Percentiles rank a stretch among this genome's conserved stretches.
Evolutionary conservation across 1,140 invertebrate genomes (phyloP).

Genomic region (Euura saliciscinereae): DNA sequence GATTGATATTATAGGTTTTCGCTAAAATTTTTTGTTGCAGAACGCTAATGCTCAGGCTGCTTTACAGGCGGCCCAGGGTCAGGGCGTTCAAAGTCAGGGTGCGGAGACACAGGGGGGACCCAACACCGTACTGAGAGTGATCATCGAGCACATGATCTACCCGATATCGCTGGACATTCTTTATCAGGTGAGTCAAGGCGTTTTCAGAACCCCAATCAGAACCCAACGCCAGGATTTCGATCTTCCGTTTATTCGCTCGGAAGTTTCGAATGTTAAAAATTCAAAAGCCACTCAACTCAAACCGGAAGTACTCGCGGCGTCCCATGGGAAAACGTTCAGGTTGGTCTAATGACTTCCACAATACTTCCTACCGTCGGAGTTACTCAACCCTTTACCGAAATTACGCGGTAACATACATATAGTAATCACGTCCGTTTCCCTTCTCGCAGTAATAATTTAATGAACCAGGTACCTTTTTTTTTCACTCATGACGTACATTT

Average conservation of each 20-base stretch:
- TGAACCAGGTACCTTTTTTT: no score
- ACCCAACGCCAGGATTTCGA: no score
- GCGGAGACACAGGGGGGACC: constrained; percentile 84
- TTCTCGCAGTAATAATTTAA: no score
- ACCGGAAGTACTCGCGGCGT: background rate
- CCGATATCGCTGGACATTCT: constrained; percentile 97
- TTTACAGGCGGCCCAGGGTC: constrained; percentile 76
- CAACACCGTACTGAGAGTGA: constrained; percentile 95
- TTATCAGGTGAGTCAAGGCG: constrained; percentile 72
- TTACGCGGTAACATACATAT: no score
- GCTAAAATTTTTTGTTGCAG: constrained; percentile 56
- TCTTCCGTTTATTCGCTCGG: no score
- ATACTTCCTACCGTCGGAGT: background rate
- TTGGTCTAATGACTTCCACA: background rate
- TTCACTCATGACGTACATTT: no score
- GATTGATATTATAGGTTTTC: background rate
- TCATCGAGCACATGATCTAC: constrained; percentile 98
- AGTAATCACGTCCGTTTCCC: no score
- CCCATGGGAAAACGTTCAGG: background rate
- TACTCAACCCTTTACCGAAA: background rate
- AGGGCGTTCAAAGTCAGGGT: constrained; percentile 69
- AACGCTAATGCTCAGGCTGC: constrained; percentile 80
- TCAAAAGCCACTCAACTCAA: constrained; percentile 1
- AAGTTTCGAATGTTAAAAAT: background rate
- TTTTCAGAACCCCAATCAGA: no score